Evolutionary conservation across 2,888 invertebrate genomes (phyloP), one percentile per base, ranked within the genome.

Genomic region (Heliconius ismenius): DNA sequence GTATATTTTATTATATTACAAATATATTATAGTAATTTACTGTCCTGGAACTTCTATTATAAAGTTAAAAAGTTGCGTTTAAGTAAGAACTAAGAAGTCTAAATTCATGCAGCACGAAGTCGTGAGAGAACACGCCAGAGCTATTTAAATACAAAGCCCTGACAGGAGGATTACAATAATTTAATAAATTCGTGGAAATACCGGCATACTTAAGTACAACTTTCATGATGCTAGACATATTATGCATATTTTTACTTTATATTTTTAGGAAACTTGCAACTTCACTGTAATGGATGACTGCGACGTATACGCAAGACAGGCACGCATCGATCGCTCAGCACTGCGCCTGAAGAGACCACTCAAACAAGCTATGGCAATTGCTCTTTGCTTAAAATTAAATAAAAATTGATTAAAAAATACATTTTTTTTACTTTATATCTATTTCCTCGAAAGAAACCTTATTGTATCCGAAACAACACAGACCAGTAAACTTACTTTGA

Each of bases 201-300:
- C 84, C 80, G 77, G 81, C 85, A 82, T 80, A 81, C 28, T 60
- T 32, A 11, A 72, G 39, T 39, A 73, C 39, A 54, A 49, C 24
- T 67, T 39, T 43, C 67, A 26, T 39, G 49, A 10, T 43, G 11
- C 7, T 54, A 62, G 58, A 83, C 32, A 15, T 54, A 32, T 54
- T 15, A 62, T 54, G 13, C 11, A 54, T n/a, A 69, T 54, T 70
- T 54, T 26, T 60, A 24, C 26, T 1, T 15, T 24, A 21, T 43
- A 26, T 73, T 82, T 79, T 74, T 90, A 94, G 94, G 91, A 92
- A 83, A 89, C 92, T 84, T 94, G 94, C 89, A 93, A 94, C 86
- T 86, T 89, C 81, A 93, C 92, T 62, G 84, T 94, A 85, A 88
- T 94, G 81, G 84, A 83, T 58, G 93, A 94, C 79, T 94, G 94